These are phyloP conservation scores for Dromococcyx pavoninus DNA, from an alignment of 2,797 vertebrate species.

Conservation along the genomic window DNA sequence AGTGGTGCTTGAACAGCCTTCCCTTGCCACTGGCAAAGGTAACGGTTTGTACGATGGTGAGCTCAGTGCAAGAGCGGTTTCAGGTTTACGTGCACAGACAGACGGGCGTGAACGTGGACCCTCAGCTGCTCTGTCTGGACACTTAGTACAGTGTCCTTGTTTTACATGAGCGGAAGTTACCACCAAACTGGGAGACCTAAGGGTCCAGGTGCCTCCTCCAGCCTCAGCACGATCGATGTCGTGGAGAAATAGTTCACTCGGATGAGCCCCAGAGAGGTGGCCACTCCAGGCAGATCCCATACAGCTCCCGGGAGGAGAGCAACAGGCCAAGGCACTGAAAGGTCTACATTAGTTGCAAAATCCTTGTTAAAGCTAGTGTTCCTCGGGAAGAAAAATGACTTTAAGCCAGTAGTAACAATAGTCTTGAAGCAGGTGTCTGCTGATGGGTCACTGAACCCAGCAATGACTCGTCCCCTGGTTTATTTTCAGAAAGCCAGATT, in stretches of 20 bases:
- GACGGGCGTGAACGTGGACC: background rate
- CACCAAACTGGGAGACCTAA: background rate
- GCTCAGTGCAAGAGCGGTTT: background rate
- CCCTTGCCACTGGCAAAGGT: conserved; percentile 11
- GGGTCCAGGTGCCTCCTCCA: background rate
- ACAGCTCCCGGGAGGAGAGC: background rate
- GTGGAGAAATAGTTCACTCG: background rate
- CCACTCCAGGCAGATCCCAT: background rate
- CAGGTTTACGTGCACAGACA: background rate
- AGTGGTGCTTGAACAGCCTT: conserved; percentile 13
- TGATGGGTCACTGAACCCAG: background rate
- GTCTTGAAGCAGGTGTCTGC: conserved; percentile 38
- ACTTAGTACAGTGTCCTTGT: background rate
- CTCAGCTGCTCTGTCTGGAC: background rate
- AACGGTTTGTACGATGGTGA: background rate
- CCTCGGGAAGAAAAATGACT: background rate
- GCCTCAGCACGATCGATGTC: background rate
- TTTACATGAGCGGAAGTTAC: background rate
- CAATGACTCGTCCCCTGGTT: background rate
- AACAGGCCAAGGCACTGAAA: background rate
- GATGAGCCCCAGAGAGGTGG: background rate
- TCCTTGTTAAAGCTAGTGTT: background rate
- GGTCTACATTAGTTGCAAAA: background rate
- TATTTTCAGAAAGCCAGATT: conserved; percentile 55
- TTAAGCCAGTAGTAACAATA: background rate